Conservation (phyloP, 2,888 invertebrate species). For the Erynnis tages region DNA sequence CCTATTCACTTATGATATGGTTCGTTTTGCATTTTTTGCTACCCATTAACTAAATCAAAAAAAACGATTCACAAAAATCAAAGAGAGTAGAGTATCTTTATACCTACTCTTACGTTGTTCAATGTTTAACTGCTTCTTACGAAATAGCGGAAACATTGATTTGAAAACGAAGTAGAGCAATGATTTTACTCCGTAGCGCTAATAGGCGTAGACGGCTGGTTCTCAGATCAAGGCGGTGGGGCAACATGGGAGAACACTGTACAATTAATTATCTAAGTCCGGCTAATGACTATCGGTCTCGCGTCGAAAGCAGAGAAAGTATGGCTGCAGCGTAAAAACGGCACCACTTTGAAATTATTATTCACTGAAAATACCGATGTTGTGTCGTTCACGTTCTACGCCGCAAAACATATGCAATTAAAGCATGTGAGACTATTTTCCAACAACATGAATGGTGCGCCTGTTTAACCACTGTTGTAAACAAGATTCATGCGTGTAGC, state of each 20-base stretch:
- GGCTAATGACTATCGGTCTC: slow-evolving; percentile 47
- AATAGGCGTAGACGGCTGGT: slow-evolving; percentile 5
- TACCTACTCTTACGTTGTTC: neutral
- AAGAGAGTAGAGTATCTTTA: no score
- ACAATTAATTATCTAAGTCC: slow-evolving; percentile 49
- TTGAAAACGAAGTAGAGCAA: slow-evolving; percentile 3
- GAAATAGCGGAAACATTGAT: neutral
- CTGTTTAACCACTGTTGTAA: no score
- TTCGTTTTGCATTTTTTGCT: no score
- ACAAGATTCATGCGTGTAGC: neutral
- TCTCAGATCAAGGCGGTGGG: slow-evolving; percentile 15
- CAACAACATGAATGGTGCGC: no score
- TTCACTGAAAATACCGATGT: slow-evolving; percentile 26
- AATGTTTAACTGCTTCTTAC: neutral
- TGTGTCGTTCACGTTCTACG: slow-evolving; percentile 21
- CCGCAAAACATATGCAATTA: slow-evolving; percentile 11
- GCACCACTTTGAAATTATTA: slow-evolving; percentile 20
- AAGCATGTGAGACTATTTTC: slow-evolving; percentile 15
- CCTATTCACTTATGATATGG: no score
- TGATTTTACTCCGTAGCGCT: neutral
- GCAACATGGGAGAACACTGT: slow-evolving; percentile 25
- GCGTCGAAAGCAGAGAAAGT: slow-evolving; percentile 64
- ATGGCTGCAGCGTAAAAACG: slow-evolving; percentile 36
- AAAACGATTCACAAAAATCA: no score
- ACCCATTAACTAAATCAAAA: no score